These are phyloP conservation scores for Perccottus glenii DNA, from an alignment of 2,113 vertebrate genomes.

Conservation along the genomic window DNA sequence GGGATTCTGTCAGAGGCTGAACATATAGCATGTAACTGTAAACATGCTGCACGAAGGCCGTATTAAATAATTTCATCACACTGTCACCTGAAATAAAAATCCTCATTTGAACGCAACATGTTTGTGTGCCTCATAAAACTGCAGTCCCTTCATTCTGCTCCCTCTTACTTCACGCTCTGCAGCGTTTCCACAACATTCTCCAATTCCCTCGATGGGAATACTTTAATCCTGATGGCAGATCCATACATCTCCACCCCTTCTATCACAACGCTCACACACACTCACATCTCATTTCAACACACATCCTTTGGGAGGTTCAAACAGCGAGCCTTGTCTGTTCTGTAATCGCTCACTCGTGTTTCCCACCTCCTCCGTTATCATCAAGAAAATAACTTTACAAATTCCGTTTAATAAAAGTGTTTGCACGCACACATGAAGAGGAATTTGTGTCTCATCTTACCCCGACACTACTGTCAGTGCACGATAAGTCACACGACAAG, in stretches of 20 bases:
- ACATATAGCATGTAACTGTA: slow-evolving; percentile 12
- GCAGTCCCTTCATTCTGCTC: slow-evolving; percentile 10
- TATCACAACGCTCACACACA: slow-evolving; percentile 1
- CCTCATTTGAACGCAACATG: slow-evolving; percentile 59
- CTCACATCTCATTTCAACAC: slow-evolving; percentile 30
- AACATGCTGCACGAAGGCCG: slow-evolving; percentile 24
- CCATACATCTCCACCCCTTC: slow-evolving; percentile 32
- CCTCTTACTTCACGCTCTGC: slow-evolving; percentile 1
- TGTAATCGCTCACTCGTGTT: slow-evolving; percentile 45
- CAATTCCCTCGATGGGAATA: slow-evolving; percentile 40
- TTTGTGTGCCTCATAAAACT: slow-evolving; percentile 31
- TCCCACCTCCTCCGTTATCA: slow-evolving; percentile 37
- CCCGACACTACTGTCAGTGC: slow-evolving; percentile 60
- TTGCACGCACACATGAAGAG: slow-evolving; percentile 30
- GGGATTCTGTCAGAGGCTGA: slow-evolving; percentile 26
- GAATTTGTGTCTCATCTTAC: slow-evolving; percentile 45
- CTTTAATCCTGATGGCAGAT: slow-evolving; percentile 62
- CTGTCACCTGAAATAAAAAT: slow-evolving; percentile 64
- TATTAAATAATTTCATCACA: slow-evolving; percentile 37
- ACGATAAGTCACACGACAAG: slow-evolving; percentile 47
- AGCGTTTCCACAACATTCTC: slow-evolving; percentile 19
- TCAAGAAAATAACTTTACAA: slow-evolving; percentile 51
- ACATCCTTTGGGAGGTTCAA: slow-evolving; percentile 42
- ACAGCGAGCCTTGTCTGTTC: slow-evolving; percentile 47
- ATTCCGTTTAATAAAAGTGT: slow-evolving; percentile 50